Base-by-base conservation (phyloP, 2,888 invertebrate genomes). In the Cryptus armator region DNA sequence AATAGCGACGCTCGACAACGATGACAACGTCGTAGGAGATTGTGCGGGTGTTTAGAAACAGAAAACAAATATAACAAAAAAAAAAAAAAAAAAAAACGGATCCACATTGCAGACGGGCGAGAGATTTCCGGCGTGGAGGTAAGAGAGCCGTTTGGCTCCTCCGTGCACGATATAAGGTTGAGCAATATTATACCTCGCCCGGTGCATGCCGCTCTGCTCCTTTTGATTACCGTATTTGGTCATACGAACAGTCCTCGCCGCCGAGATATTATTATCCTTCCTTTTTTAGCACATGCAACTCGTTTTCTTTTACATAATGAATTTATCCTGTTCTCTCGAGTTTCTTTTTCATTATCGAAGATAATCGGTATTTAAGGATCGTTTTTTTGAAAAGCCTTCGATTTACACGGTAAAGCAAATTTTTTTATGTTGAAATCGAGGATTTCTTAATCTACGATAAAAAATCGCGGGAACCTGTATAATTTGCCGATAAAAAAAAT, bases 141-240 rank as follows among this genome's bases (percentile, higher is more conserved):
- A 71, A 78, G 83, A 68, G 48, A 68, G 44, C 44, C 53, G 62
- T 46, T 37, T 59, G 19, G 16, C 32, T 72, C 64, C n/a, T 16
- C 70, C 64, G 70, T 71, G 75, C 81, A 82, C 64, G 76, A 48
- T 62, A 37, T 29, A 19, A 68, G 64, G 46, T 79, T 79, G 68
- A 43, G 79, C 74, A 75, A 83, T 32, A 29, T 37, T 66, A 48
- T 48, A 48, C 78, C 51, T 16, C 62, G 53, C 74, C 79, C 79
- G 79, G 75, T 79, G 83, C 68, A 79, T 77, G 82, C 56, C 37
- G 51, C 43, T 32, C 46, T 71, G 68, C 72, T 83, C 79, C 71
- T 80, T 48, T 48, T 53, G 71, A 84, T 71, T 66, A 71, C 83
- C 83, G 70, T 84, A 84, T 84, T 80, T 80, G 83, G 83, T 14